phyloP scores from a whole-genome alignment of 2,888 invertebrate species.

The Abrostola tripartita region DNA sequence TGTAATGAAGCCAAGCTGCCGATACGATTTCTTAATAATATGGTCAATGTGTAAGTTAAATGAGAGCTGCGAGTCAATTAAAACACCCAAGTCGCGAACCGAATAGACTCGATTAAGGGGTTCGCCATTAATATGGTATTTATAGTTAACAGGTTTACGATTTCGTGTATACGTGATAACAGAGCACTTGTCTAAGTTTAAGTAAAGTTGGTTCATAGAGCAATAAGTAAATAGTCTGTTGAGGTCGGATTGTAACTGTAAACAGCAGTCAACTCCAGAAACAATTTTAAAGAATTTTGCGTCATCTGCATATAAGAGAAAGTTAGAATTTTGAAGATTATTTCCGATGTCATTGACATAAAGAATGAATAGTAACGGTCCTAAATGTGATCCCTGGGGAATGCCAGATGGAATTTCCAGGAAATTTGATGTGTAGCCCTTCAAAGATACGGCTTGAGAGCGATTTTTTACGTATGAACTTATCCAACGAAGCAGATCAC shows the following conservation, averaged over 20 bases:
- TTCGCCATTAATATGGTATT: constrained; percentile 1
- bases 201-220: constrained; percentile 4
- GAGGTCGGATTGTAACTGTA: neutral
- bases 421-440: constrained; percentile 6
- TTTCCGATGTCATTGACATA: constrained; percentile 11
- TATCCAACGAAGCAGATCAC: constrained; percentile 14
- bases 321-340: neutral
- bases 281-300: neutral
- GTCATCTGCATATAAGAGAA: constrained; percentile 15
- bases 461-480: constrained; percentile 6
- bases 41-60: constrained; percentile 15
- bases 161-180: constrained; percentile 11
- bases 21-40: constrained; percentile 7
- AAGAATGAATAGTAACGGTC: constrained; percentile 14
- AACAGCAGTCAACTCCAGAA: neutral
- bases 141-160: constrained; percentile 1
- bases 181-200: constrained; percentile 12
- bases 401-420: constrained; percentile 5
- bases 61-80: constrained; percentile 8
- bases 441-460: constrained; percentile 6
- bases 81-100: constrained; percentile 2
- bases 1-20: constrained; percentile 13
- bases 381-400: constrained; percentile 10
- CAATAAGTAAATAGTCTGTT: constrained; percentile 5
- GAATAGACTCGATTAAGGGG: neutral